Conservation (phyloP, 2,888 invertebrate genomes). For the Adineta ricciae region DNA sequence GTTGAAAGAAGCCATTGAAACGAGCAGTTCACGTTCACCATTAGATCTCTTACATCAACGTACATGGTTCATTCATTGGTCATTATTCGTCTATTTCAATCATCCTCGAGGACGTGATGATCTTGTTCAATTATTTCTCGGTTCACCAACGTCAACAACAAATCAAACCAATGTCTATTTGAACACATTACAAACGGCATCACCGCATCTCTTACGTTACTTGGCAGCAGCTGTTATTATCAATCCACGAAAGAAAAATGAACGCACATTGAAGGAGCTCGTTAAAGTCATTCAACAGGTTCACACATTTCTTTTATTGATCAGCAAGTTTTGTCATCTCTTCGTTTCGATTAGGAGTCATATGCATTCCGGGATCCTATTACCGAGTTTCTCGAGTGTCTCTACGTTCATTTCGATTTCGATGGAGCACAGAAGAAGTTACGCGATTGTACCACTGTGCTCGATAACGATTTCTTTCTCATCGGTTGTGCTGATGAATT, state of each 20-base stretch:
- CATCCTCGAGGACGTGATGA: constrained; percentile 81
- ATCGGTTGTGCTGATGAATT: constrained; percentile 90
- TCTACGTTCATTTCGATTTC: constrained; percentile 98
- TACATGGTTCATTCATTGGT: constrained; percentile 99
- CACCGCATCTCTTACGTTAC: constrained; percentile 93
- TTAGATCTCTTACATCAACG: constrained; percentile 83
- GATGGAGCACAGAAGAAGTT: constrained; percentile 91
- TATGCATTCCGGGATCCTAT: constrained; percentile 97
- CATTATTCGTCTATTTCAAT: constrained; percentile 95
- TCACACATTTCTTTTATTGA: constrained; percentile 23
- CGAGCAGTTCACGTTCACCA: constrained; percentile 44
- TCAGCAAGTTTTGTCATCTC: too few species aligned
- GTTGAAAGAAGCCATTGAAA: constrained; percentile 86
- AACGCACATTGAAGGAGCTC: constrained; percentile 73
- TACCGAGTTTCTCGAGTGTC: constrained; percentile 93
- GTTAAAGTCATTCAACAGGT: constrained; percentile 91
- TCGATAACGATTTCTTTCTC: constrained; percentile 92
- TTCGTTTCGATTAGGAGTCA: too few species aligned
- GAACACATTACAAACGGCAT: constrained; percentile 98
- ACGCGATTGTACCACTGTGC: constrained; percentile 72
- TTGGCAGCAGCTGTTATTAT: constrained; percentile 95
- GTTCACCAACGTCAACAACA: not conserved
- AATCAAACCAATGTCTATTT: constrained; percentile 58
- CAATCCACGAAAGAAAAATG: constrained; percentile 61
- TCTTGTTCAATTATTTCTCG: constrained; percentile 82